Evolutionary conservation across 2,888 invertebrate genomes (phyloP), one percentile per base, ranked within the genome.

Genomic region (Limnephilus rhombicus): DNA sequence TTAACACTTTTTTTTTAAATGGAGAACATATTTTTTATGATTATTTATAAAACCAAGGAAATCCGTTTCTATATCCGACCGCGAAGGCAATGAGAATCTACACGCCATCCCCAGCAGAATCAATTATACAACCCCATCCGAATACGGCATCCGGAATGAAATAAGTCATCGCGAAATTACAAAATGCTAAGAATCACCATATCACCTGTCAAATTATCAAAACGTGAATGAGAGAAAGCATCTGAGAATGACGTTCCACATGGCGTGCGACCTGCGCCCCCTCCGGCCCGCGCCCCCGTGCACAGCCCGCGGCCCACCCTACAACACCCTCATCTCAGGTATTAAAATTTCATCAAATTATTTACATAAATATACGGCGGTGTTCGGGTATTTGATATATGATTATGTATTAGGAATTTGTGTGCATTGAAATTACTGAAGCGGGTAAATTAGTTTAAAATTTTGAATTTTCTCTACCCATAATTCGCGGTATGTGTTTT

Each of bases 131-230:
- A 80, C 91, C 86, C 91, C 86, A 68, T 86, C 86, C 24, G 37
- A 68, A 90, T 31, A 53, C 12, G 24, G 15, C 37, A 80, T 41
- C 85, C 37, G 89, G 83, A 91, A 81, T 37, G 82, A 87, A 91
- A 83, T 89, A 89, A 85, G 89, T 92, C 86, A 81, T 85, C 80
- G 68, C 81, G 89, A 80, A 92, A 91, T 92, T 90, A 92, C 91
- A 91, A 92, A 92, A 91, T 90, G 91, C 91, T 91, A 92, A 92
- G 92, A 91, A 90, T 92, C 91, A 90, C 89, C 91, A 81, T 90
- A 91, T 90, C 92, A 92, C 92, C 92, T 92, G 92, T 92, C 92
- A 92, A 92, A 92, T 92, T 92, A 92, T 91, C 88, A 92, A 90
- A 91, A 92, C 90, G 91, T 91, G 91, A 92, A 92, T 92, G 88